A percentile compares a stretch with the other conserved stretches of the same genome.
These are phyloP conservation scores for Boleophthalmus pectinirostris DNA, from an alignment of 2,113 vertebrate genomes.

Conservation along the genomic window DNA sequence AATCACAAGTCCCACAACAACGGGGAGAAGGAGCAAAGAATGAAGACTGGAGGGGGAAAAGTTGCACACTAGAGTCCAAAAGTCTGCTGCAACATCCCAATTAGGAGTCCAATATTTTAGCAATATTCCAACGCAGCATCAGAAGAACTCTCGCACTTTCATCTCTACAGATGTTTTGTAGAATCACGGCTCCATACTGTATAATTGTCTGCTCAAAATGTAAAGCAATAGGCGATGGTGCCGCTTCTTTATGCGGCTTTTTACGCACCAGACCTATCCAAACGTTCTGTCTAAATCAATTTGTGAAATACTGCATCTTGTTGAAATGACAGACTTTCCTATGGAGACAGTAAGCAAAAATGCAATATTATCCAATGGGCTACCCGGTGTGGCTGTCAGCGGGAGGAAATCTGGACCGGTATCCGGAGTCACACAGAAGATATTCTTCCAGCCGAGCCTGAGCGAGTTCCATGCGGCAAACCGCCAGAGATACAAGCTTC, in stretches of 20 bases:
- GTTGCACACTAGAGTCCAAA: conserved; percentile 60
- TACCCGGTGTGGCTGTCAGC: conserved; percentile 12
- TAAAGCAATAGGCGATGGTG: conserved; percentile 15
- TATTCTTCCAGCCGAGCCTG: conserved; percentile 54
- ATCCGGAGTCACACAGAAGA: conserved; percentile 60
- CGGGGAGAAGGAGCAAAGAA: conserved; percentile 7
- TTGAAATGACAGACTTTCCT: conserved; percentile 49
- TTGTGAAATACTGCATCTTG: conserved; percentile 30
- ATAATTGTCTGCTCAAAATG: conserved; percentile 39
- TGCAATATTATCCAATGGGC: conserved; percentile 32
- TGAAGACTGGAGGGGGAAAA: conserved; percentile 38
- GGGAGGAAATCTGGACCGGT: conserved; percentile 40
- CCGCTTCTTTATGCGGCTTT: conserved; percentile 46
- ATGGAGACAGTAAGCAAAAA: conserved; percentile 28
- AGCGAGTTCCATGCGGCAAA: conserved; percentile 77
- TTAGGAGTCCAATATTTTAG: conserved; percentile 17
- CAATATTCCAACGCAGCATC: conserved; percentile 61
- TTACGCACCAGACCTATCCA: conserved; percentile 45
- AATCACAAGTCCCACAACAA: conserved; percentile 59
- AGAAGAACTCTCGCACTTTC: conserved; percentile 46
- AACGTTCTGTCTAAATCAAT: conserved; percentile 32
- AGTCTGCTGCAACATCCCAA: conserved; percentile 56
- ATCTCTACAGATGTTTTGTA: conserved; percentile 46
- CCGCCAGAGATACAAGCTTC: conserved; percentile 73
- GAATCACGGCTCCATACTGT: conserved; percentile 56